These are phyloP conservation scores for Virgularia gustaviana DNA, from an alignment of 92 coral and sea anemone genomes.

Conservation along the genomic window DNA sequence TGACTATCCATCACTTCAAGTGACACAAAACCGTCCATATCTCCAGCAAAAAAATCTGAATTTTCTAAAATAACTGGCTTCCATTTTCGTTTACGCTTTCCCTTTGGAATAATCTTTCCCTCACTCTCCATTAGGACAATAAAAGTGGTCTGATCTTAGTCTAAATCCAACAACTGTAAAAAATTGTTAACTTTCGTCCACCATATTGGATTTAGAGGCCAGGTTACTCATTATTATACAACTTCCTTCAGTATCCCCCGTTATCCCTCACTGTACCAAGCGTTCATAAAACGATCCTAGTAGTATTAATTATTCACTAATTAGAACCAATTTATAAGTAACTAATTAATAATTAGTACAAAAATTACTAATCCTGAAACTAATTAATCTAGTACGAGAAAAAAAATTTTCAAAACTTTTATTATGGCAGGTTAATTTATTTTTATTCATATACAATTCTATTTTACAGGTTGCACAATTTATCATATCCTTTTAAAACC, in stretches of 20 bases:
- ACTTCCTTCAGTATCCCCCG: not conserved
- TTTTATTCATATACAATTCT: too few relatives aligned
- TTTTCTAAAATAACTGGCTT: constrained; percentile 66
- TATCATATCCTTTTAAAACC: too few relatives aligned
- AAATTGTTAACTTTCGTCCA: not conserved
- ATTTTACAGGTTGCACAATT: too few relatives aligned
- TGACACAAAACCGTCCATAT: constrained; percentile 88
- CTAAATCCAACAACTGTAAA: too few relatives aligned
- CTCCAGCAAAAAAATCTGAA: constrained; percentile 66
- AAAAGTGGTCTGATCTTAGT: too few relatives aligned
- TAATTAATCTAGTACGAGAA: too few relatives aligned
- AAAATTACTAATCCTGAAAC: too few relatives aligned
- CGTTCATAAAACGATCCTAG: too few relatives aligned
- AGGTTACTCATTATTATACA: constrained; percentile 1
- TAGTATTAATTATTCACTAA: too few relatives aligned
- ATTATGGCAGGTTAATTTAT: too few relatives aligned
- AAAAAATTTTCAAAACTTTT: too few relatives aligned
- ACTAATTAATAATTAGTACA: too few relatives aligned
- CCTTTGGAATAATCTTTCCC: constrained; percentile 5
- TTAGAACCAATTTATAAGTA: not conserved
- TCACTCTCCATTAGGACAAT: not conserved
- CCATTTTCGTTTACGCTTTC: constrained; percentile 81
- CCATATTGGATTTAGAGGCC: constrained; percentile 31
- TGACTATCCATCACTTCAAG: constrained; percentile 73
- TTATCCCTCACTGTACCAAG: not conserved